Evolutionary conservation across 2,888 invertebrate genomes (phyloP).

Genomic region (Apantesis nais): DNA sequence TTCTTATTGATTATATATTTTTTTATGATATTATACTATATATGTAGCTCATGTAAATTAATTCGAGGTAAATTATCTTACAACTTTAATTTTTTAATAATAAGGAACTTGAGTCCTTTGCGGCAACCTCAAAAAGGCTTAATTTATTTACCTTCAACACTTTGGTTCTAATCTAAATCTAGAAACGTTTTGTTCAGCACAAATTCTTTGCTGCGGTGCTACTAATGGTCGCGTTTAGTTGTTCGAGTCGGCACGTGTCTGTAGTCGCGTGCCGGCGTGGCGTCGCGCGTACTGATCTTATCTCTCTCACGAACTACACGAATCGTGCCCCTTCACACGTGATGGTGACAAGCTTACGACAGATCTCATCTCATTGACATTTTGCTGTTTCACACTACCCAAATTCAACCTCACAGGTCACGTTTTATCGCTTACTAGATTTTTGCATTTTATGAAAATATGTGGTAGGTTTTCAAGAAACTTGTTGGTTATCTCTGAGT

Average conservation of each 20-base stretch:
- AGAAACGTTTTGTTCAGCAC: conserved; percentile 49
- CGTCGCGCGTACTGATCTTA: conserved; percentile 68
- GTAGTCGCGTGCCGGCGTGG: conserved; percentile 77
- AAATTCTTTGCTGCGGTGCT: conserved; percentile 56
- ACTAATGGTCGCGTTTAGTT: conserved; percentile 60
- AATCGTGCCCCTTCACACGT: conserved; percentile 83
- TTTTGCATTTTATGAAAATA: conserved; percentile 32
- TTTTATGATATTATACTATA: not conserved
- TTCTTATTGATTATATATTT: not conserved
- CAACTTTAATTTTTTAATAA: not conserved
- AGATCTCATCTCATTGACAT: conserved; percentile 79
- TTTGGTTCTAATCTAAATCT: conserved; percentile 53
- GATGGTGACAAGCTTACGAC: conserved; percentile 68
- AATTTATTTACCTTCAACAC: conserved; percentile 49
- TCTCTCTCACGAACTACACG: conserved; percentile 79
- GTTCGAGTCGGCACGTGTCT: conserved; percentile 63
- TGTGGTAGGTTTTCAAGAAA: conserved; percentile 17
- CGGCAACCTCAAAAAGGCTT: conserved; percentile 36
- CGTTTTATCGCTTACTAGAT: conserved; percentile 26
- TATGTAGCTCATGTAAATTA: not conserved
- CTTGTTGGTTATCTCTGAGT: conserved; percentile 20
- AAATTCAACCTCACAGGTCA: conserved; percentile 45
- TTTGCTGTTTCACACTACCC: conserved; percentile 60
- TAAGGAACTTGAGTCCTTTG: conserved; percentile 19
- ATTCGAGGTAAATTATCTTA: not conserved